Percentiles rank a stretch among this genome's conserved stretches.
Conservation (phyloP, 2,888 invertebrate genomes). For the Andrena trimmerana region DNA sequence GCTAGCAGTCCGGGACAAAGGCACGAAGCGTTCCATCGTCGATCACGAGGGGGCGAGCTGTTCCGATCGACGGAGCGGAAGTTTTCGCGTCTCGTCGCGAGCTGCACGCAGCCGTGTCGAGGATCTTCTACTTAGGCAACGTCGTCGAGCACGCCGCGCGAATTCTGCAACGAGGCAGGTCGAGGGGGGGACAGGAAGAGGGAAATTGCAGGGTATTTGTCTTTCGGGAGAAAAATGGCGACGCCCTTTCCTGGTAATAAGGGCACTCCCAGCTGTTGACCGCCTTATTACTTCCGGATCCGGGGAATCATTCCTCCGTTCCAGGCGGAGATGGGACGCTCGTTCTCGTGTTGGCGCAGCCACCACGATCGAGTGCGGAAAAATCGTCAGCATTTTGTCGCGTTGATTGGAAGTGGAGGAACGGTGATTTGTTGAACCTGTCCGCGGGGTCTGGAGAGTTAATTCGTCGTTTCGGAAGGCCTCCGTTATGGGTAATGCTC, state of each 20-base stretch:
- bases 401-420: neutral
- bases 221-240: slow-evolving; percentile 21
- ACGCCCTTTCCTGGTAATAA: slow-evolving; percentile 16
- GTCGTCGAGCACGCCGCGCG: neutral
- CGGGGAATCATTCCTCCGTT: neutral
- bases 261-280: slow-evolving; percentile 28
- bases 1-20: neutral
- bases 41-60: slow-evolving; percentile 12
- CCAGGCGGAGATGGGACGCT: neutral
- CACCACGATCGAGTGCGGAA: neutral
- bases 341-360: neutral
- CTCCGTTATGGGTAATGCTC: too few species aligned
- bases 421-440: neutral
- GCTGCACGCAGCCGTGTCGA: neutral
- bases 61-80: slow-evolving; percentile 23
- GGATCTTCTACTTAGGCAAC: neutral
- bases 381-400: neutral
- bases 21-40: neutral
- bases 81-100: slow-evolving; percentile 15
- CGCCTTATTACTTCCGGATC: slow-evolving; percentile 25
- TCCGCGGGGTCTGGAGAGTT: too few species aligned
- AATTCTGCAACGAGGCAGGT: neutral
- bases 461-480: too few species aligned
- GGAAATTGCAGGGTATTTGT: slow-evolving; percentile 15
- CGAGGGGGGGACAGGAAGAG: neutral